Conservation (phyloP, 2,888 invertebrate genomes). For the Himalopsyche anomala region DNA sequence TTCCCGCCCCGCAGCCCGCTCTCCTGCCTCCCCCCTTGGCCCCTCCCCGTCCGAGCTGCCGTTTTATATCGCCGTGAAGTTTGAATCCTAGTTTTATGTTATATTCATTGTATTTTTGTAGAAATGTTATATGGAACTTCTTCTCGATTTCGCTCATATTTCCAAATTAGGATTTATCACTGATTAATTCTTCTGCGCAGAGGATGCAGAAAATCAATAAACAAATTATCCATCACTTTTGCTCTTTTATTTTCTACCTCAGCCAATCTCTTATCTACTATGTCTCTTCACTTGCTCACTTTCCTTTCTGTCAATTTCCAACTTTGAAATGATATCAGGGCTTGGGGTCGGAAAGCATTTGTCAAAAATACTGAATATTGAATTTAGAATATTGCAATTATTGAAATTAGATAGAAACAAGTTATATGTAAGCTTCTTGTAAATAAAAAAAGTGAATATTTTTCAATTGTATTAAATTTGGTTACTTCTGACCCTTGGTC, state of each 20-base stretch:
- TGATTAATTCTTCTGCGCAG: slow-evolving; percentile 61
- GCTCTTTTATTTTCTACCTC: slow-evolving; percentile 47
- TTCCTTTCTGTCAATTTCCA: neutral
- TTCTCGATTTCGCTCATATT: slow-evolving; percentile 61
- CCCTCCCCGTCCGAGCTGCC: slow-evolving; percentile 13
- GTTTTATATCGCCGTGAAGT: slow-evolving; percentile 22
- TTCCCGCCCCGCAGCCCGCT: neutral
- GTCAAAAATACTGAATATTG: too few relatives aligned
- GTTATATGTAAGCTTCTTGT: too few relatives aligned
- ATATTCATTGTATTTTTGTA: slow-evolving; percentile 65
- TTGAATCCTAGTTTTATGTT: slow-evolving; percentile 53
- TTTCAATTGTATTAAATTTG: too few relatives aligned
- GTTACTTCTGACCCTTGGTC: too few relatives aligned
- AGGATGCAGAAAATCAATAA: slow-evolving; percentile 63
- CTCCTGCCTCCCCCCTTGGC: neutral
- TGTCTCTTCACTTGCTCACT: neutral
- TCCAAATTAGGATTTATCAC: slow-evolving; percentile 59
- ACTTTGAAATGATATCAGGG: neutral
- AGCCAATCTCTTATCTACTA: neutral
- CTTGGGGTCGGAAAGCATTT: too few relatives aligned
- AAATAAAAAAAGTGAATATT: too few relatives aligned
- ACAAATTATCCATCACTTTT: slow-evolving; percentile 55
- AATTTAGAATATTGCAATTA: too few relatives aligned
- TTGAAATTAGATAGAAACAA: too few relatives aligned
- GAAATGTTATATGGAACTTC: slow-evolving; percentile 61